Percentiles rank a stretch among this genome's conserved stretches.
Conservation (phyloP, 2,113 vertebrate genomes). For the Macrotis lagotis region DNA sequence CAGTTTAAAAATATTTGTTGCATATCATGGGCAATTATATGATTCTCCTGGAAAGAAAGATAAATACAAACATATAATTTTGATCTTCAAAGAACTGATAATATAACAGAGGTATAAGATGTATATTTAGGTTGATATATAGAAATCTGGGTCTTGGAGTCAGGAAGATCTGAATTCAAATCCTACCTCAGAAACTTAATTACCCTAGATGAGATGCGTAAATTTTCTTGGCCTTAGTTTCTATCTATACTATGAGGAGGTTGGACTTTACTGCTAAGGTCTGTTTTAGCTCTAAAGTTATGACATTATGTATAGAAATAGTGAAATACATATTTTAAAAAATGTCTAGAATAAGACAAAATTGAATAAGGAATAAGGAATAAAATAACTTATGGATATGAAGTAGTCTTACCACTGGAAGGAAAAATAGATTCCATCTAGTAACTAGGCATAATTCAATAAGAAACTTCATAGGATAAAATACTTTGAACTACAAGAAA, state of each 20-base stretch:
- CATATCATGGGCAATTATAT: neutral
- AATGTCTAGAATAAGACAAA: too few species aligned
- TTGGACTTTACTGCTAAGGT: neutral
- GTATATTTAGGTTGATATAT: neutral
- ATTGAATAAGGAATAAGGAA: too few species aligned
- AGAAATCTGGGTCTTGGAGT: neutral
- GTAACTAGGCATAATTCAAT: neutral
- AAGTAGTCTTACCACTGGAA: neutral
- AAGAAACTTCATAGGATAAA: neutral
- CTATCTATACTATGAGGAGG: neutral
- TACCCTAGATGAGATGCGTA: neutral
- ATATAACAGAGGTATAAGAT: neutral
- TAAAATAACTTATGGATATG: neutral
- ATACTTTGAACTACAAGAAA: neutral
- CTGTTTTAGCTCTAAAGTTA: neutral
- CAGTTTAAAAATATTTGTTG: neutral
- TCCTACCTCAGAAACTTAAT: neutral
- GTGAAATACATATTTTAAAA: neutral
- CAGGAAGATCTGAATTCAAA: neutral
- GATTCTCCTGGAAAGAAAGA: neutral
- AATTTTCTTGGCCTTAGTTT: neutral
- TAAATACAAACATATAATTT: neutral
- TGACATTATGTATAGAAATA: neutral
- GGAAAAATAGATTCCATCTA: neutral
- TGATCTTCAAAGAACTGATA: neutral